A percentile compares a stretch with the other conserved stretches of the same genome.
Conservation (phyloP, 2,113 vertebrate genomes). For the Sinocyclocheilus anshuiensis region DNA sequence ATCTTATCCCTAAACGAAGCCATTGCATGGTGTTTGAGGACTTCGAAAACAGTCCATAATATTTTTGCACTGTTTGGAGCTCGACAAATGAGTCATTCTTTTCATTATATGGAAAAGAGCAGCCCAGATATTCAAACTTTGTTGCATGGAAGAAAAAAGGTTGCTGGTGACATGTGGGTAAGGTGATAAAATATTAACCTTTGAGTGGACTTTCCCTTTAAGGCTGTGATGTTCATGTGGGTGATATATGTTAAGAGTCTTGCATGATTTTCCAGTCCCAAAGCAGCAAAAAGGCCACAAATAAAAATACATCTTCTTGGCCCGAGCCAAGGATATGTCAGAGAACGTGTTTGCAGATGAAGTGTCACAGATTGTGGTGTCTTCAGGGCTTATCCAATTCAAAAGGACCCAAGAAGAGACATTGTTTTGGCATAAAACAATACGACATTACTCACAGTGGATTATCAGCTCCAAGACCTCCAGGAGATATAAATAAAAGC, state of each 20-base stretch:
- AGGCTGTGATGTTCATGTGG: background rate
- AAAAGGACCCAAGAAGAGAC: background rate
- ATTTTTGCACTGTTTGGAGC: background rate
- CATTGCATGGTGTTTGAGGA: background rate
- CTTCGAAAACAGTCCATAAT: background rate
- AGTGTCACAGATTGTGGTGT: background rate
- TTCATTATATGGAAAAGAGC: background rate
- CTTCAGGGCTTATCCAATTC: constrained; percentile 17
- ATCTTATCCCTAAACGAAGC: background rate
- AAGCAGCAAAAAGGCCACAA: background rate
- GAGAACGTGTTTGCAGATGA: constrained; percentile 9
- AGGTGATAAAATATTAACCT: constrained; percentile 4
- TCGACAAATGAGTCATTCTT: background rate
- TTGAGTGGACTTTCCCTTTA: background rate
- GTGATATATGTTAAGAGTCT: background rate
- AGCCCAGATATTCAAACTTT: background rate
- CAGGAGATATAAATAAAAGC: background rate
- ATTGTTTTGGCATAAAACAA: constrained; percentile 9
- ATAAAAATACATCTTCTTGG: background rate
- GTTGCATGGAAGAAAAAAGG: background rate
- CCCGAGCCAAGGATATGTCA: background rate
- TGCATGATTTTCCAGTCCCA: background rate
- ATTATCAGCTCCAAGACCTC: background rate
- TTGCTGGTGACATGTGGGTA: background rate
- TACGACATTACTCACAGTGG: background rate